phyloP scores from a whole-genome alignment of 2,888 invertebrate genomes.

The Thecophora atra region DNA sequence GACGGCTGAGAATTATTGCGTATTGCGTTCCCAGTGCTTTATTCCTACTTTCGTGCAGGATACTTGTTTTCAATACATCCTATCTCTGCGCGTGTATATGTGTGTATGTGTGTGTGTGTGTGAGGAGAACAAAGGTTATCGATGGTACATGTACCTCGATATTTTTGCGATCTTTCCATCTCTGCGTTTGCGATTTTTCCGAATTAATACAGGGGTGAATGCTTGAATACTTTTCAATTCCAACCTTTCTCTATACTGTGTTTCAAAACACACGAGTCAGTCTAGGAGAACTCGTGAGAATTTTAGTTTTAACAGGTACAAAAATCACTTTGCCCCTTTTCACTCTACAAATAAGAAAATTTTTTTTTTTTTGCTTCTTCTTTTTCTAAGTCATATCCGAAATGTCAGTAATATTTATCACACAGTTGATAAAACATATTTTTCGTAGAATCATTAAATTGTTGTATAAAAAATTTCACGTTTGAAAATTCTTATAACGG shows the following conservation, averaged over 20 bases:
- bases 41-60: neutral
- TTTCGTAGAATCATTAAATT: slow-evolving; percentile 32
- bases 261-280: no score
- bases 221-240: neutral
- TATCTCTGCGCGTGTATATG: neutral
- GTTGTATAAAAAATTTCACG: slow-evolving; percentile 40
- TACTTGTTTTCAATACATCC: neutral
- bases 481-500: slow-evolving; percentile 26
- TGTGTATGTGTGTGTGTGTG: no score
- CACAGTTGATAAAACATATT: no score
- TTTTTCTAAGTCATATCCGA: no score
- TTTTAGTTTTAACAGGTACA: no score
- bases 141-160: neutral
- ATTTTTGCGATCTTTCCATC: neutral
- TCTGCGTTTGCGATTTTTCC: neutral
- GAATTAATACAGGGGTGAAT: neutral
- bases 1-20: neutral
- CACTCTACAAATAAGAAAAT: no score
- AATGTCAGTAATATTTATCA: slow-evolving; percentile 25
- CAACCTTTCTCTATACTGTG: neutral
- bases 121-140: neutral
- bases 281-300: no score
- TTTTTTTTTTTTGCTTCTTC: no score
- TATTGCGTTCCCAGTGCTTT: neutral
- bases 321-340: no score